phyloP scores from a whole-genome alignment of 2,888 invertebrate species.

The Dryadula phaetusa region DNA sequence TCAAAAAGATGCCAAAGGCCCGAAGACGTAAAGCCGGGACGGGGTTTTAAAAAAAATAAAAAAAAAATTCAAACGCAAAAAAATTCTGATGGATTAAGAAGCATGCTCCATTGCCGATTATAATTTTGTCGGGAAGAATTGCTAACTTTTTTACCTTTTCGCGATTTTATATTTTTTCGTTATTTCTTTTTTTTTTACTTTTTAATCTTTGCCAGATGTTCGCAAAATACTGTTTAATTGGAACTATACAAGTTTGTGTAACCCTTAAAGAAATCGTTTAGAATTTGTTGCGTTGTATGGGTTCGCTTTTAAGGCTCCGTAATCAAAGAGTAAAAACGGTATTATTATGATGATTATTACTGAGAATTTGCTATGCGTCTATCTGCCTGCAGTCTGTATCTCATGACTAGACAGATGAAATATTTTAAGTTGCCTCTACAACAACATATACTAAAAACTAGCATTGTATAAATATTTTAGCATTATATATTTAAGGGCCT shows the following conservation, averaged over 20 bases:
- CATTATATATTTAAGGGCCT: too few relatives aligned
- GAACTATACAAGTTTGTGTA: conserved; percentile 51
- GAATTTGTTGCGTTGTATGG: background rate
- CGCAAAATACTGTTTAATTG: conserved; percentile 74
- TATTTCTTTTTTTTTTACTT: conserved; percentile 39
- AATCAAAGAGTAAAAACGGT: too few relatives aligned
- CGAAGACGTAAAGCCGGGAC: conserved; percentile 58
- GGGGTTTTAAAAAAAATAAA: conserved; percentile 47
- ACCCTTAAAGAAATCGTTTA: conserved; percentile 53
- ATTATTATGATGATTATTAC: too few relatives aligned
- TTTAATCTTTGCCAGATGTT: conserved; percentile 67
- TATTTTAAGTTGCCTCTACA: too few relatives aligned
- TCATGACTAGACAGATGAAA: too few relatives aligned
- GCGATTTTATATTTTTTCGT: conserved; percentile 43
- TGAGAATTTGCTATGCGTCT: too few relatives aligned
- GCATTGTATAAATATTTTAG: too few relatives aligned
- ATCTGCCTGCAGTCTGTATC: too few relatives aligned
- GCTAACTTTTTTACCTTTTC: conserved; percentile 56
- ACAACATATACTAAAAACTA: too few relatives aligned
- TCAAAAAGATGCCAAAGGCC: conserved; percentile 58
- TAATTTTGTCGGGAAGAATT: conserved; percentile 64
- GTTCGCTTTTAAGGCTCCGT: background rate
- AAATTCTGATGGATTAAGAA: conserved; percentile 68
- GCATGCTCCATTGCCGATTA: conserved; percentile 79
- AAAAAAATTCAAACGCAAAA: conserved; percentile 53